A percentile compares a stretch with the other conserved stretches of the same genome.
These are phyloP conservation scores for Timema cristinae DNA, from an alignment of 2,888 invertebrate genomes.

Conservation along the genomic window DNA sequence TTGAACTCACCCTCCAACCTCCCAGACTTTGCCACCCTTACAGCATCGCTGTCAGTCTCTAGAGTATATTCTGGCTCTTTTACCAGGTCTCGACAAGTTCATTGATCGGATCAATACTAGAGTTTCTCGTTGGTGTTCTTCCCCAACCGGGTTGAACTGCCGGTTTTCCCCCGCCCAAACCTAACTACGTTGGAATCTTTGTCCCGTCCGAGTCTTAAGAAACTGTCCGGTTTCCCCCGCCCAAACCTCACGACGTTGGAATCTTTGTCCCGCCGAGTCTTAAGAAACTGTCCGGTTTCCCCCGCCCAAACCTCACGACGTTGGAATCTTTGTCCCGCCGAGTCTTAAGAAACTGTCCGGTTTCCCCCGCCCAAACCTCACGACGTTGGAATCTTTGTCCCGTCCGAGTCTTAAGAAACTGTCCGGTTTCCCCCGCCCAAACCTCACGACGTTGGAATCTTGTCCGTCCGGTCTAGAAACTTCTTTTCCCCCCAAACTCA, in stretches of 20 bases:
- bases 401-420: conserved; percentile 18
- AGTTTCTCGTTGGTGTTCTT: conserved; percentile 29
- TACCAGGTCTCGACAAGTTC: no score
- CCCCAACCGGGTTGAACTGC: conserved; percentile 43
- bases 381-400: conserved; percentile 12
- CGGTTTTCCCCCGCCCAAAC: conserved; percentile 34
- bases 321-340: conserved; percentile 40
- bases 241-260: conserved; percentile 29
- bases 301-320: conserved; percentile 32
- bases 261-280: no score
- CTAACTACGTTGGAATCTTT: conserved; percentile 12
- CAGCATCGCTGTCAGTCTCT: background rate
- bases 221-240: conserved; percentile 27
- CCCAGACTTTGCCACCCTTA: background rate
- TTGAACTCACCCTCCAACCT: background rate
- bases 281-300: conserved; percentile 24
- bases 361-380: background rate
- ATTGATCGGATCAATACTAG: no score
- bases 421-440: conserved; percentile 28
- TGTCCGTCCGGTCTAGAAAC: background rate
- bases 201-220: background rate
- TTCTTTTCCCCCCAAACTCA: no score
- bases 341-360: conserved; percentile 48
- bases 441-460: conserved; percentile 31
- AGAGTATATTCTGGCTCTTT: background rate